phyloP scores from a whole-genome alignment of 2,888 invertebrate genomes.

The Luperina nickerlii region DNA sequence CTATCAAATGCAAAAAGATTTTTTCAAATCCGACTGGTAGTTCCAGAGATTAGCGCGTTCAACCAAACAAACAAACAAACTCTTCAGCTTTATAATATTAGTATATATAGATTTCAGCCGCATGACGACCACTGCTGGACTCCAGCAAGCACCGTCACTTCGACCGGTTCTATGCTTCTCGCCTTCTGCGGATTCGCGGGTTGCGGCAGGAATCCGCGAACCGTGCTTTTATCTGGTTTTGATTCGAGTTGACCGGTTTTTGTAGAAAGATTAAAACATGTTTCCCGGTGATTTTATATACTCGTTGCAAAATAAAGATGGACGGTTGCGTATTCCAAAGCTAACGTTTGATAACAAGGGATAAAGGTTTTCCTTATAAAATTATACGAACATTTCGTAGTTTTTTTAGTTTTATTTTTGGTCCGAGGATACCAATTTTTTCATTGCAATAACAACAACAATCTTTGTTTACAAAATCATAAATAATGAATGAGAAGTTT shows the following conservation, averaged over 20 bases:
- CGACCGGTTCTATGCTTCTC: not conserved
- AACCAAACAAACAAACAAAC: no score
- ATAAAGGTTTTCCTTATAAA: slow-evolving; percentile 46
- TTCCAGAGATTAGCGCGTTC: no score
- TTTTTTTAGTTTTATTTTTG: slow-evolving; percentile 20
- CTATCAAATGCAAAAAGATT: no score
- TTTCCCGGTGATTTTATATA: not conserved
- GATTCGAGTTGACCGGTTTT: not conserved
- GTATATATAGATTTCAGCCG: no score
- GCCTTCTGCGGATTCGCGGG: not conserved
- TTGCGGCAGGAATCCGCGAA: not conserved
- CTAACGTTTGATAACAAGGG: slow-evolving; percentile 43
- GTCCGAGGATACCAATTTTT: slow-evolving; percentile 4
- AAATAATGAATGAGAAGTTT: slow-evolving; percentile 26
- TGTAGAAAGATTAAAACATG: not conserved
- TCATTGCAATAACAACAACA: slow-evolving; percentile 36
- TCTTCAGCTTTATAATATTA: no score
- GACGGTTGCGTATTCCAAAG: slow-evolving; percentile 1
- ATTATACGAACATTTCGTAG: slow-evolving; percentile 29
- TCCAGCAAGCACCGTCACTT: not conserved
- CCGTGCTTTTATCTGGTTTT: not conserved
- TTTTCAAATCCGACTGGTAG: no score
- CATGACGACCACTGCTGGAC: not conserved
- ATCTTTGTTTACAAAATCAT: slow-evolving; percentile 43
- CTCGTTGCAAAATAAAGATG: slow-evolving; percentile 16